Percentiles rank a stretch among this genome's conserved stretches.
phyloP scores from a whole-genome alignment of 2,888 invertebrate genomes.

The Meloe dianella region DNA sequence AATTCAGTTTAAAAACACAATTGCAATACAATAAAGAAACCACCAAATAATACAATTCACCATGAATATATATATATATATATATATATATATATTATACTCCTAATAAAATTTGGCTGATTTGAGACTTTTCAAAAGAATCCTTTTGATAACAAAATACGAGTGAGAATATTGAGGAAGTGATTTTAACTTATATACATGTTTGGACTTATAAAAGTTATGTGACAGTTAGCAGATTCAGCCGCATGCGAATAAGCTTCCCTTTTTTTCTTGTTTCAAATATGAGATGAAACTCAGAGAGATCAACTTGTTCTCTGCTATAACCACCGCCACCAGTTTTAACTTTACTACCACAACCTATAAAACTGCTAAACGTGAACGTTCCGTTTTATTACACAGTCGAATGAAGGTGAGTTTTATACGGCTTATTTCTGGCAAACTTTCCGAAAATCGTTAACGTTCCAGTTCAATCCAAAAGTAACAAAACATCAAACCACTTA shows the following conservation, averaged over 20 bases:
- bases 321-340: background rate
- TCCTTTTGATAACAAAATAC: background rate
- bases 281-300: conserved; percentile 47
- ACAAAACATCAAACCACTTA: conserved; percentile 27
- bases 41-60: background rate
- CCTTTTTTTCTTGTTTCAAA: conserved; percentile 35
- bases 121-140: background rate
- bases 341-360: conserved; percentile 30
- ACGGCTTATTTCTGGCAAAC: conserved; percentile 48
- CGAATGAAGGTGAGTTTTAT: conserved; percentile 50
- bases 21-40: background rate
- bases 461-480: conserved; percentile 38
- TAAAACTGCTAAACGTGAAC: conserved; percentile 53
- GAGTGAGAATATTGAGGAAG: no score
- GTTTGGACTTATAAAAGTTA: background rate
- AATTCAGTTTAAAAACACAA: background rate
- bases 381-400: conserved; percentile 52
- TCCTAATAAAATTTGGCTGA: background rate
- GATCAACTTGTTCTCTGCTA: conserved; percentile 41
- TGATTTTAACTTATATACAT: conserved; percentile 1
- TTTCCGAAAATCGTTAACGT: conserved; percentile 48
- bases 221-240: conserved; percentile 52
- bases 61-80: no score
- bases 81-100: no score
- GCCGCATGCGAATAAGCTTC: conserved; percentile 52